Base-by-base conservation (phyloP, 2,888 invertebrate genomes). In the Julus scanicus region DNA sequence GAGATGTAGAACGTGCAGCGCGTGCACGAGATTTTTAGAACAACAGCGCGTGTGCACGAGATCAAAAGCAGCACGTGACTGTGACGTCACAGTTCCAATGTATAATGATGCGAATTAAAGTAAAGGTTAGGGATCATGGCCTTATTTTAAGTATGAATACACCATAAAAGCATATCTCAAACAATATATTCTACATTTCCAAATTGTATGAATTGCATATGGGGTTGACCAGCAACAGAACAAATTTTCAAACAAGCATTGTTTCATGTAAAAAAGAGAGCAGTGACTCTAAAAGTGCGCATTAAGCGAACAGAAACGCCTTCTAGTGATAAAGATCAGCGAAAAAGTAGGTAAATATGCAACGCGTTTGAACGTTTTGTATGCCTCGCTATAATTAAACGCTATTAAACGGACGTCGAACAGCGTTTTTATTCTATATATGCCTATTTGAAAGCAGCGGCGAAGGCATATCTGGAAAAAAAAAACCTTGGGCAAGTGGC, bases 401-500 rank as follows among this genome's bases (percentile, higher is more conserved):
- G 80, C 37, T 15, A 37, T 63, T 63, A 63, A 20, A 63, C 17
- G 6, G 63, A 63, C 63, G n/a, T 17, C 17, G 17, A n/a, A 71
- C 29, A n/a, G 29, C 11, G 80, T 71, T 71, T 44, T 37, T 15
- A 17, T 80, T 29, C 3, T 37, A 11, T 29, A 37, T 37, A 29
- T 29, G 37, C 37, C 80, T 80, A 15, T 80, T 80, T 80, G 80
- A 29, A 80, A n/a, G n/a, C n/a, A 20, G 80, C 37, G 80, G 80
- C 37, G 37, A 37, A 80, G 37, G 80, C 80, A n/a, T n/a, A 80
- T 29, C 80, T 80, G 80, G n/a, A n/a, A n/a, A n/a, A n/a, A 80
- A 80, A 80, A 44, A 80, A 80, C 80, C 80, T 80, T 80, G 37
- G 37, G 63, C 63, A 63, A 20, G 80, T 13, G 37, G 80, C 37